Evolutionary conservation across 2,888 invertebrate genomes (phyloP), one percentile per base, ranked within the genome.

Genomic region (Andrena chrysosceles): DNA sequence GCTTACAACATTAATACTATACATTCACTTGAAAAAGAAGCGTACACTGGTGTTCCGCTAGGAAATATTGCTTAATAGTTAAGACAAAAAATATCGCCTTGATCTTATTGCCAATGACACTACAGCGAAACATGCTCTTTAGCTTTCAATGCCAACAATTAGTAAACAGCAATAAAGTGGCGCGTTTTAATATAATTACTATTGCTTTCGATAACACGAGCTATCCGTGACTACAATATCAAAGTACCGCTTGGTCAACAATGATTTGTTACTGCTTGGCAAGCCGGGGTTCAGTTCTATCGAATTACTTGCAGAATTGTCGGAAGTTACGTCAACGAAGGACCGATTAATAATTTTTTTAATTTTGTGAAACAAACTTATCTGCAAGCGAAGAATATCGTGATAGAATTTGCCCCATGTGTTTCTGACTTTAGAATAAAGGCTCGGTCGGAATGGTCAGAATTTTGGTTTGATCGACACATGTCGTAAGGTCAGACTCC

Each of bases 81-180:
- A 72, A 60, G 66, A 70, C 60, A 69, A 70, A 42, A 67, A 77
- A 68, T 59, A 66, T 63, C 54, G 56, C 68, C 59, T 56, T 73
- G 56, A 26, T 66, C 68, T 85, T 79, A 85, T 85, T 79, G 82
- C 85, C 85, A 77, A 79, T 78, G 67, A 66, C 62, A 76, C 71
- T 67, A 56, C 60, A 63, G 69, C 33, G 56, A 75, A 59, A 66
- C 54, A 54, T 29, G 56, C 63, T 23, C 26, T 31, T 54, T 56
- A 49, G 48, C 49, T 33, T 49, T 52, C 2, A 60, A 54, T 33
- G 29, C 69, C 73, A 69, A 75, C 67, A 26, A 23, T 69, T 26
- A 63, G 66, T 74, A 82, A 84, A 84, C 84, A 82, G 85, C 84
- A 85, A 84, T 85, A 85, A 85, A 82, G 81, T 60, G 72, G 26